Evolutionary conservation across 2,888 invertebrate genomes (phyloP), one percentile per base, ranked within the genome.

Genomic region (Catocala nupta): DNA sequence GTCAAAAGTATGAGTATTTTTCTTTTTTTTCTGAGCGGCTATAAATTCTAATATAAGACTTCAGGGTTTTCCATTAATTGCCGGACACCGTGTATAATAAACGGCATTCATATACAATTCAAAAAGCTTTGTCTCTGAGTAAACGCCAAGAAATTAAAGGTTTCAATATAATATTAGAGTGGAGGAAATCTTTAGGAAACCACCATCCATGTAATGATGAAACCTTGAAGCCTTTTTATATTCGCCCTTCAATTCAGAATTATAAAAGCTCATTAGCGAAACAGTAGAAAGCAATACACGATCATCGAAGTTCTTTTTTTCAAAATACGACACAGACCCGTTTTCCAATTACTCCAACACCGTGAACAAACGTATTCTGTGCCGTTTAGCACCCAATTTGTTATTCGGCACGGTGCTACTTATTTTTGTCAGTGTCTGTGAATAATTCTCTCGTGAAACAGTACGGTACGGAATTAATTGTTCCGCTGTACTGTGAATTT

Each of bases 381-480:
- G 64, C 36, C 71, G 58, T 58, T 73, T 65, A 67, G 39, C 68
- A 67, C 58, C 63, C 63, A 62, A 69, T 77, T 77, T 69, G 55
- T 65, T 62, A 63, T 68, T 64, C 60, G 58, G 54, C 33, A 59
- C 47, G 39, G 48, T 55, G 59, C 59, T 68, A 61, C 65, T 72
- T 77, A 74, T 70, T 72, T 63, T 62, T 59, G 65, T 68, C 62
- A 16, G 61, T 62, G 63, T 52, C 65, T 59, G 62, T 53, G 71
- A 75, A 70, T 70, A 64, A 72, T 70, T 77, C 70, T 52, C 48
- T 49, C 72, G 75, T 76, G 59, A 65, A 58, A 52, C 52, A 70
- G 62, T 64, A 59, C 54, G 56, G 68, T 59, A 65, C 16, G 13
- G 68, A 70, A 63, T 65, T 70, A 74, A 74, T 74, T 77, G 71